Evolutionary conservation across 2,113 vertebrate species (phyloP), one percentile per base, ranked within the genome.

Genomic region (Bujurquina vittata): DNA sequence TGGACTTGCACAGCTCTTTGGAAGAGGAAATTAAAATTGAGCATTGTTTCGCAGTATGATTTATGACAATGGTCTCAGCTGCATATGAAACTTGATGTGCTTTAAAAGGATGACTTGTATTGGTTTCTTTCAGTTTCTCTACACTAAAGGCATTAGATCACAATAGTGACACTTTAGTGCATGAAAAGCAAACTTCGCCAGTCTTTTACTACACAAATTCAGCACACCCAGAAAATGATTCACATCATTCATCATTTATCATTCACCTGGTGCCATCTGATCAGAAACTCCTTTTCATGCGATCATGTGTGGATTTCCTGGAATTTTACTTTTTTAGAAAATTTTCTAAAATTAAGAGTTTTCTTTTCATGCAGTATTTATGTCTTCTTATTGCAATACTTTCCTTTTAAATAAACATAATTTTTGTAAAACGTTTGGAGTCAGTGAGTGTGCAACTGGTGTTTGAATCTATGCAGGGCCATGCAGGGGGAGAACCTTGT

Each of bases 401-500:
- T 35, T 22, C n/a, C n/a, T n/a, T 8, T 69, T 26, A 12, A 18
- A 26, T 8, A 59, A 31, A 31, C 31, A 31, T 31, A 33, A 33
- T 33, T 33, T 33, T 80, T 8, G 9, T 52, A 60, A 43, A n/a
- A 55, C 14, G 31, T 43, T 49, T 22, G 4, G 72, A 40, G 14
- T 62, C 11, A 22, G 14, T 55, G 54, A 63, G 37, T 22, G 26
- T 9, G 7, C 10, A 49, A 29, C 7, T 56, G 35, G 33, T 33
- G 37, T 9, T 37, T 37, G 20, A n/a, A 23, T 78, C 69, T 26
- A 72, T 78, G 12, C 10, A 75, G 56, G 43, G 23, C 57, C 33
- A 63, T 46, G 55, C 3, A 67, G 40, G n/a, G 40, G n/a, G 54
- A 26, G 79, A 77, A 81, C n/a, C 77, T 10, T 77, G 77, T 69